Evolutionary conservation across 2,113 vertebrate species (phyloP).

Genomic region (Halcyon senegalensis): DNA sequence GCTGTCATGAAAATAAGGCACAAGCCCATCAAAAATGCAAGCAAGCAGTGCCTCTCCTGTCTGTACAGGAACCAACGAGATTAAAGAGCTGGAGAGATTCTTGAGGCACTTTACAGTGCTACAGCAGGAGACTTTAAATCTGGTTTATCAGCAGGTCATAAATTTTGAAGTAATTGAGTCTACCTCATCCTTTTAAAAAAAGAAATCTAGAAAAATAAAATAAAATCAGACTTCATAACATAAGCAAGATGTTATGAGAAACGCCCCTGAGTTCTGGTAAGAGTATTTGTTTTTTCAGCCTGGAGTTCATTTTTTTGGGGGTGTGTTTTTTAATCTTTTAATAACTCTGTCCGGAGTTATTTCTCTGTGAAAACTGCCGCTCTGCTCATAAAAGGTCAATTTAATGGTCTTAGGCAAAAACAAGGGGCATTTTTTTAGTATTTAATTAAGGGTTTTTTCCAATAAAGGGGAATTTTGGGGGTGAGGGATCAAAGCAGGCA

Average conservation of each 20-base stretch:
- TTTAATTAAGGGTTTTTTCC: background rate
- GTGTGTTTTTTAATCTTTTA: conserved; percentile 55
- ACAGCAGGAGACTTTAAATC: background rate
- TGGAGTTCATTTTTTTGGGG: background rate
- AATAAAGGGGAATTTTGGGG: background rate
- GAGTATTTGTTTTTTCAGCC: conserved; percentile 46
- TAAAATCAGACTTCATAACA: background rate
- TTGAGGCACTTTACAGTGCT: background rate
- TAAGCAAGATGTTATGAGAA: conserved; percentile 39
- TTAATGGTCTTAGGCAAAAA: background rate
- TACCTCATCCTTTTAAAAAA: background rate
- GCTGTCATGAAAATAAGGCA: background rate
- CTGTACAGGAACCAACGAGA: background rate
- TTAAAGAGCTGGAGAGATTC: background rate
- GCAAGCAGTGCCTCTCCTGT: background rate
- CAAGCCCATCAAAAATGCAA: background rate
- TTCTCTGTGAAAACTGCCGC: conserved; percentile 8
- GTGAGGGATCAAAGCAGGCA: background rate
- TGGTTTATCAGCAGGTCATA: background rate
- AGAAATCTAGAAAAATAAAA: background rate
- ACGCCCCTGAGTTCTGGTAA: background rate
- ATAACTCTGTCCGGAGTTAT: conserved; percentile 16
- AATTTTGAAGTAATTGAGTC: background rate
- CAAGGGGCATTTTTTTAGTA: background rate
- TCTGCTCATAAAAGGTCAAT: conserved; percentile 2